Base-by-base conservation (phyloP, 2,113 vertebrate species). In the Leptobrachium ailaonicum region DNA sequence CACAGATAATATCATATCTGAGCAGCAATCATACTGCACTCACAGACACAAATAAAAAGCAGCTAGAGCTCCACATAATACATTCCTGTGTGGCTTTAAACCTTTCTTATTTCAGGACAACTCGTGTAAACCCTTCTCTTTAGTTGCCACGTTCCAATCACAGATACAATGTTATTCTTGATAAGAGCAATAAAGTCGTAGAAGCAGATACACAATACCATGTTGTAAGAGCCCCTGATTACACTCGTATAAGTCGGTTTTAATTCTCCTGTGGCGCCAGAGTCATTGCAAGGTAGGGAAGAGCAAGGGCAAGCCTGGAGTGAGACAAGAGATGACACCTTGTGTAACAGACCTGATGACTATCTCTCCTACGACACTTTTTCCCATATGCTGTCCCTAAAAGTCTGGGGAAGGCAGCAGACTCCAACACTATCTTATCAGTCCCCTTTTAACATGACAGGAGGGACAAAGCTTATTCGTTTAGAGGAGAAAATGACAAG, bases 381-480 rank as follows among this genome's bases (percentile, higher is more conserved):
- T 4, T 58, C 71, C 71, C 71, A 80, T 74, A 68, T 80, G 79
- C 42, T 64, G 73, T 76, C 47, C 44, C 47, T 60, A 73, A 60
- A 70, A 60, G 71, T 71, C 70, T 76, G 63, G 43, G 47, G 9
- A 53, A 54, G 47, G 20, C 42, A 58, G 20, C 14, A 58, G 71
- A 20, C 43, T 50, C 43, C 6, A 3, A 76, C 44, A 76, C 5
- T 67, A 20, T 14, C 60, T 80, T 80, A 80, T 80, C 78, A 73
- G 32, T 53, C 13, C 6, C n/a, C 43, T 32, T 32, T 32, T 32
- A 41, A 80, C 66, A 64, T 80, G 71, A 74, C 71, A 80, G 71
- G 50, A 80, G 64, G 78, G 71, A 73, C 78, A 73, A 32, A 63
- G 10, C 66, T 75, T 80, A 80, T 80, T 80, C 71, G 73, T 68